Evolutionary conservation across 2,888 invertebrate genomes (phyloP).

Genomic region (Eupsilia transversa): DNA sequence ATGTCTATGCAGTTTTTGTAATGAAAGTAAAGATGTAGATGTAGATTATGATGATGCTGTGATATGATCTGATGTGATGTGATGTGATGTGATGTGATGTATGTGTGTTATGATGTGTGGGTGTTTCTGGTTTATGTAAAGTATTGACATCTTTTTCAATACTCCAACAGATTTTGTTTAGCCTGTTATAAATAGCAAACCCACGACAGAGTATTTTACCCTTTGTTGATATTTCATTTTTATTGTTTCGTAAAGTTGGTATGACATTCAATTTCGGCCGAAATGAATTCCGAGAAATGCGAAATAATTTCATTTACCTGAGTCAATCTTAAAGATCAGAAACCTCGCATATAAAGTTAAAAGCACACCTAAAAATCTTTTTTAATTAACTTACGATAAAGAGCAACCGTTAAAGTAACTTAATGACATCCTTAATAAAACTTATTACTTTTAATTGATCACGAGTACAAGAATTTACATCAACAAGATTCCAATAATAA

Average conservation of each 20-base stretch:
- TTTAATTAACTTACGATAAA: constrained; percentile 24
- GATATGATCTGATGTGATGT: neutral
- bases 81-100: neutral
- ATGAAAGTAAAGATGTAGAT: constrained; percentile 2
- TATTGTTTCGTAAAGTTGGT: neutral
- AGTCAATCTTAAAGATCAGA: constrained; percentile 20
- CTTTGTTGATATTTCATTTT: neutral
- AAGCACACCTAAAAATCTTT: constrained; percentile 4
- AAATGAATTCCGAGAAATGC: neutral
- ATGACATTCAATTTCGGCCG: neutral
- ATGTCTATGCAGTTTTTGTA: constrained; percentile 16
- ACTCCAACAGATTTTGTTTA: neutral
- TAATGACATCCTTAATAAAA: constrained; percentile 42
- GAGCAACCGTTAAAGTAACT: constrained; percentile 14
- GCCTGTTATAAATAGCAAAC: neutral
- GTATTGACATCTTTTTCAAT: neutral
- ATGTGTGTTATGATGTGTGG: neutral
- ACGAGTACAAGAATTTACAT: constrained; percentile 21
- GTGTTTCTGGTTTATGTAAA: neutral
- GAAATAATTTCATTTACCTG: neutral
- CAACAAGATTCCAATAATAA: constrained; percentile 36
- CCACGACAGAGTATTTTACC: neutral
- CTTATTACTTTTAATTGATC: constrained; percentile 38
- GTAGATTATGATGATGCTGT: neutral
- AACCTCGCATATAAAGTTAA: neutral